Conservation (phyloP, 2,888 invertebrate genomes). For the Gastrophysa polygoni region DNA sequence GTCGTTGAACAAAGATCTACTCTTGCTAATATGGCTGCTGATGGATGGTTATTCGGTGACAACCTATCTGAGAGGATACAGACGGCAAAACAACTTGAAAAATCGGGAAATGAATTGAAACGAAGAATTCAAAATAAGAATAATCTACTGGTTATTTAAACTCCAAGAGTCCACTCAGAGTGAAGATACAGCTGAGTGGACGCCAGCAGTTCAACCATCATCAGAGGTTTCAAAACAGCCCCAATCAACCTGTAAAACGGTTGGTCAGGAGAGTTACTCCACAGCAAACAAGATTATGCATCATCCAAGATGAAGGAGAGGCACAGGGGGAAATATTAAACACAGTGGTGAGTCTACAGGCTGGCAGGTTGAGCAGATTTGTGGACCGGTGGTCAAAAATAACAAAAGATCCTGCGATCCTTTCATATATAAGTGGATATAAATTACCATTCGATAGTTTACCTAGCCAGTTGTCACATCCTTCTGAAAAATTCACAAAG, state of each 20-base stretch:
- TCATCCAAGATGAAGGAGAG: too few relatives aligned
- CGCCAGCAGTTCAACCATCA: neutral
- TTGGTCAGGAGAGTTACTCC: neutral
- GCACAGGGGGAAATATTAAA: too few relatives aligned
- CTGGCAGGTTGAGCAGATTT: too few relatives aligned
- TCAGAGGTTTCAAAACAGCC: neutral
- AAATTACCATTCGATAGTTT: too few relatives aligned
- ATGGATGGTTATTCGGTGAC: neutral
- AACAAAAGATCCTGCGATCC: too few relatives aligned
- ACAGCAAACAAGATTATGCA: too few relatives aligned
- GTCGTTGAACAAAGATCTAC: neutral
- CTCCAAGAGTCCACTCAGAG: constrained; percentile 1
- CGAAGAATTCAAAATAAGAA: neutral
- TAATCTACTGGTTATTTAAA: neutral
- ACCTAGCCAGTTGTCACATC: too few relatives aligned
- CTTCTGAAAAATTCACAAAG: neutral
- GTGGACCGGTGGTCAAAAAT: too few relatives aligned
- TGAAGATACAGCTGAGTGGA: neutral
- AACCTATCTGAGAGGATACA: neutral
- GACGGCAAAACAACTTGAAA: neutral
- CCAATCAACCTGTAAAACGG: neutral
- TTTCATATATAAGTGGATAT: too few relatives aligned
- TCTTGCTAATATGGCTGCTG: neutral
- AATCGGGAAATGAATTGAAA: neutral
- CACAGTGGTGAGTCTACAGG: too few relatives aligned